Percentiles rank a stretch among this genome's conserved stretches.
Evolutionary conservation across 2,888 invertebrate genomes (phyloP).

Genomic region (Myopa tessellatipennis): DNA sequence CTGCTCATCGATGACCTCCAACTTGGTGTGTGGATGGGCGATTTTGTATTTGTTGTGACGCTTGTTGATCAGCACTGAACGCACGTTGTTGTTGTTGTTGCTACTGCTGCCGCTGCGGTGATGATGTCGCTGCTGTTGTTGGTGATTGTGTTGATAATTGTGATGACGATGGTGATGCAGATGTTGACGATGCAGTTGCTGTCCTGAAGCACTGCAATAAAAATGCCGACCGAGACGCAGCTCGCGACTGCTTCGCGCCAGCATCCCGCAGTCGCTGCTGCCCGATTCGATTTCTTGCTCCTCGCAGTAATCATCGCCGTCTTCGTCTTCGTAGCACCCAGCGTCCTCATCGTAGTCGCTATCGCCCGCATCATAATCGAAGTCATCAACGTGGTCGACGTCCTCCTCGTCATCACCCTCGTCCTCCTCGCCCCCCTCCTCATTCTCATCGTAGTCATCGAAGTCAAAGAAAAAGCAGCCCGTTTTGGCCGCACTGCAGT

Average conservation of each 20-base stretch:
- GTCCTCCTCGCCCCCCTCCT: constrained; percentile 47
- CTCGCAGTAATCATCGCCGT: constrained; percentile 46
- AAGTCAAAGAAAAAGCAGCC: constrained; percentile 64
- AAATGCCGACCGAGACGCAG: neutral
- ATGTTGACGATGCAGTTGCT: constrained; percentile 53
- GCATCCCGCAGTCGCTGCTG: constrained; percentile 58
- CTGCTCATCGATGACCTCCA: constrained; percentile 66
- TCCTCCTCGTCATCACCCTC: constrained; percentile 52
- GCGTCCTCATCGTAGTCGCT: constrained; percentile 46
- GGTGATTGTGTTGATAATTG: constrained; percentile 33
- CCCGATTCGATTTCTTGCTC: constrained; percentile 49
- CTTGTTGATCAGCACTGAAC: constrained; percentile 62
- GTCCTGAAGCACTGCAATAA: neutral
- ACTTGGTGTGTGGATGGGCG: constrained; percentile 60
- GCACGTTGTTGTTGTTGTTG: constrained; percentile 61
- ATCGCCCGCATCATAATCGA: constrained; percentile 54
- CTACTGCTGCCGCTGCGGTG: constrained; percentile 57
- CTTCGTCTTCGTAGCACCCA: constrained; percentile 51
- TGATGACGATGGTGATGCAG: constrained; percentile 53
- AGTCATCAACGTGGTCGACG: constrained; percentile 53
- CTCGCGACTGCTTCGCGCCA: constrained; percentile 50
- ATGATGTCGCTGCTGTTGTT: constrained; percentile 27
- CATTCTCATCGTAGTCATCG: constrained; percentile 56
- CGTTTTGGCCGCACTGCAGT: constrained; percentile 45
- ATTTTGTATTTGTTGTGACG: constrained; percentile 66